Evolutionary conservation across 2,888 invertebrate species (phyloP).

Genomic region (Vannuccia rotundouncinata): DNA sequence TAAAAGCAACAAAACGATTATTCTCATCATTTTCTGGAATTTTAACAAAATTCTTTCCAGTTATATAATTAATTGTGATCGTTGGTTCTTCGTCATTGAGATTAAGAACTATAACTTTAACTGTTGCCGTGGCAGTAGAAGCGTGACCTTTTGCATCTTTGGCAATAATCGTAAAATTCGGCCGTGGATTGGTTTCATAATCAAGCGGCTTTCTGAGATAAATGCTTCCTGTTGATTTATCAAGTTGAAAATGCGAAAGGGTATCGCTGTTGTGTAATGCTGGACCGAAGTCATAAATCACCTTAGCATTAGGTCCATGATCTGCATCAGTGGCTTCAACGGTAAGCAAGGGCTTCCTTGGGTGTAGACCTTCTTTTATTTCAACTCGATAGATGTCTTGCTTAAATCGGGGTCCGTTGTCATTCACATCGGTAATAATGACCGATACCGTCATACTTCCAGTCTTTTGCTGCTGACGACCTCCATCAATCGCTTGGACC

Average conservation of each 20-base stretch:
- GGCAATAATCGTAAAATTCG: not conserved
- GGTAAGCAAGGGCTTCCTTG: not conserved
- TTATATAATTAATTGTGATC: conserved; percentile 12
- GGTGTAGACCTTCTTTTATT: not conserved
- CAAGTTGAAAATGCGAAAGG: not conserved
- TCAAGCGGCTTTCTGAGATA: not conserved
- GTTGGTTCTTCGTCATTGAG: conserved; percentile 31
- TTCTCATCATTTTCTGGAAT: not conserved
- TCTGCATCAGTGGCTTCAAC: not conserved
- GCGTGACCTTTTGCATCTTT: not conserved
- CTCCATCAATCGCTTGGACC: conserved; percentile 9
- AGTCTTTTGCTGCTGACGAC: not conserved
- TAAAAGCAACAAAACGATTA: not conserved
- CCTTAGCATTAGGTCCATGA: conserved; percentile 21
- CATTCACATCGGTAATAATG: conserved; percentile 34
- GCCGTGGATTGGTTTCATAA: not conserved
- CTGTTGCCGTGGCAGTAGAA: not conserved
- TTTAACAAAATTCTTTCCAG: not conserved
- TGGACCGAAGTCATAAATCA: conserved; percentile 7
- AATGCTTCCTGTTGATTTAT: not conserved
- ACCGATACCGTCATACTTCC: conserved; percentile 24
- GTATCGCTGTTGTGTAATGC: not conserved
- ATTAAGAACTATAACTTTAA: conserved; percentile 14
- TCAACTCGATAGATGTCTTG: conserved; percentile 32
- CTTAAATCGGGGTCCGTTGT: conserved; percentile 33